Base-by-base conservation (phyloP, 2,888 invertebrate species). In the Theristus sp. region DNA sequence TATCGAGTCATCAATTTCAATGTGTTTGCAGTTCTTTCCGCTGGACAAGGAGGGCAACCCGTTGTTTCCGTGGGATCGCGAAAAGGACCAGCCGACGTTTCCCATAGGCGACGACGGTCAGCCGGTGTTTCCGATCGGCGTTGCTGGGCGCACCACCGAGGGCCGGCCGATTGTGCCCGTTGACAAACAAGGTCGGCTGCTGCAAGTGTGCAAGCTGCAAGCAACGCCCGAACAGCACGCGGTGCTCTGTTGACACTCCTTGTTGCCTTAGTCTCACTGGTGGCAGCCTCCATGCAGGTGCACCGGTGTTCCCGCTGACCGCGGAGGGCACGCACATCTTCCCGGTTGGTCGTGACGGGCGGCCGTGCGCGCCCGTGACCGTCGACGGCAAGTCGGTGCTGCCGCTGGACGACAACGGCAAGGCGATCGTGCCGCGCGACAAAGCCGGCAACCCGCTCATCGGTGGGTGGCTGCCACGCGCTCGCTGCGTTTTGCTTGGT, bases 121-220 rank as follows among this genome's bases (percentile, higher is more conserved):
- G 28, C 58, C 58, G 28, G 49, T 49, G 22, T 58, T 58, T n/a
- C 58, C 58, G 10, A 58, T 58, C 17, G 56, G 56, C 2, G 31
- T 10, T 2, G 20, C 28, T 2, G 56, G 56, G 20, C 3, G 27
- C 3, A 25, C 25, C 3, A n/a, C 38, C 38, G 29, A n/a, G 25
- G 57, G 57, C 6, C 2, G 49, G 10, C 58, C 58, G 3, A 58
- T 58, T n/a, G 58, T 58, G 49, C 58, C 58, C 1, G 1, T 27
- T 1, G 58, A 49, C 24, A 17, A n/a, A n/a, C n/a, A n/a, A n/a
- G n/a, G n/a, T n/a, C n/a, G n/a, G n/a, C n/a, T n/a, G n/a, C n/a
- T n/a, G n/a, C n/a, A n/a, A n/a, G n/a, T n/a, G n/a, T n/a, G n/a
- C n/a, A n/a, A n/a, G n/a, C n/a, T n/a, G n/a, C n/a, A n/a, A n/a